These are phyloP conservation scores for Heliconius sara DNA, from an alignment of 2,888 invertebrate genomes.

Conservation along the genomic window DNA sequence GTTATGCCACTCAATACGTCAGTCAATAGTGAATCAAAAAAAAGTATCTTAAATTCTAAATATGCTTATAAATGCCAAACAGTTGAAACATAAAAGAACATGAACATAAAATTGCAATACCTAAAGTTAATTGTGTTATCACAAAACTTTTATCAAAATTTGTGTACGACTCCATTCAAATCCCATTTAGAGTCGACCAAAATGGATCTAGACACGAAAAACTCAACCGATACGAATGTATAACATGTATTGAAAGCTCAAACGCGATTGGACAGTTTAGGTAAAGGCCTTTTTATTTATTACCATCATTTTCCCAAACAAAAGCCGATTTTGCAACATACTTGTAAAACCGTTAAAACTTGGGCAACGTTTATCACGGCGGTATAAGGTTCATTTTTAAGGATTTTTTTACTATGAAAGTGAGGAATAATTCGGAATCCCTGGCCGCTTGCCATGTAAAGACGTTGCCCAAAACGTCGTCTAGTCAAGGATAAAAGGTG, in stretches of 20 bases:
- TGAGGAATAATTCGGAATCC: constrained; percentile 54
- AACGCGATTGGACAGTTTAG: constrained; percentile 67
- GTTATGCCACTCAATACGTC: too few relatives aligned
- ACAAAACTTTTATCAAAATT: background rate
- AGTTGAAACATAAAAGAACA: too few relatives aligned
- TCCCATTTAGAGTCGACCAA: constrained; percentile 19
- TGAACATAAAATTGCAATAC: background rate
- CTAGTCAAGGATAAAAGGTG: constrained; percentile 71
- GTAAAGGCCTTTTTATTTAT: constrained; percentile 74
- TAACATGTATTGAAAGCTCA: constrained; percentile 56
- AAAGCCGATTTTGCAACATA: constrained; percentile 61
- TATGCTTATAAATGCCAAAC: background rate
- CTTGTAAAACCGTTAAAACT: constrained; percentile 43
- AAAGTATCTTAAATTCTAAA: too few relatives aligned
- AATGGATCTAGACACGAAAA: constrained; percentile 41
- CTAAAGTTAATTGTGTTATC: background rate
- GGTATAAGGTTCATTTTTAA: constrained; percentile 53
- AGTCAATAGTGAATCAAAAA: too few relatives aligned
- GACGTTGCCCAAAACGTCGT: constrained; percentile 68
- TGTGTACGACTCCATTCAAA: constrained; percentile 28
- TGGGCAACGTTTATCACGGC: constrained; percentile 48
- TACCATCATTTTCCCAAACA: constrained; percentile 77
- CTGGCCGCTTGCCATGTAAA: constrained; percentile 73
- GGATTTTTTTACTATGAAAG: constrained; percentile 34
- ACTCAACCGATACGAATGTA: constrained; percentile 46